Evolutionary conservation across 2,888 invertebrate species (phyloP), one percentile per base, ranked within the genome.

Genomic region (Cataglyphis altisquamis): DNA sequence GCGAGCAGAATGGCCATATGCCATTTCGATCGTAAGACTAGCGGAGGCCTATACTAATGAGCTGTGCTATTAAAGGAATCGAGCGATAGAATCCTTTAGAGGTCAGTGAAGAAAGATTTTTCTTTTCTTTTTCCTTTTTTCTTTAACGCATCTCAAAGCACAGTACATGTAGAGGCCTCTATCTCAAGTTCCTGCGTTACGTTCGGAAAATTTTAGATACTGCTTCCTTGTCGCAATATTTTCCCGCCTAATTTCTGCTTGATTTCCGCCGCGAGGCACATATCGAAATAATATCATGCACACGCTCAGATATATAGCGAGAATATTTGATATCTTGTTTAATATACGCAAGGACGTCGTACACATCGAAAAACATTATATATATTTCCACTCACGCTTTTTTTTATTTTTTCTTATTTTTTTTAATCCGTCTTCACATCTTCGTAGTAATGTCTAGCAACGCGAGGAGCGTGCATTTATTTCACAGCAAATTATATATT

Each of bases 11-110:
- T 91, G 92, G 92, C 92, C 87, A 87, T 87, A 89, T 89, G 91
- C 92, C 92, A 93, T 91, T 91, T 92, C 91, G 91, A 91, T 92
- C 92, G 88, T 92, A 93, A 93, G 94, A 94, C 94, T 94, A 94
- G 94, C 92, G 93, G 94, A 94, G 94, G 94, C 94, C 94, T 93
- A 93, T 92, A 91, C 92, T 89, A 89, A 89, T 86, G 84, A 67
- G 87, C 90, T 88, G 90, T 90, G 89, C 88, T 73, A 80, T 80
- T 81, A 84, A 84, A 86, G 68, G 66, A 87, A 83, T 86, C 60
- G 67, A 84, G 84, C 83, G 72, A 83, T 84, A 82, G 84, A 74
- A 82, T 87, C 84, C 78, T 83, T 87, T 83, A 81, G 86, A 90
- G 90, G 84, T 83, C 83, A 72, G 85, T 77, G 84, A 86, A 90